These are phyloP conservation scores for Mylabris sibirica DNA, from an alignment of 2,888 invertebrate genomes.

Conservation along the genomic window DNA sequence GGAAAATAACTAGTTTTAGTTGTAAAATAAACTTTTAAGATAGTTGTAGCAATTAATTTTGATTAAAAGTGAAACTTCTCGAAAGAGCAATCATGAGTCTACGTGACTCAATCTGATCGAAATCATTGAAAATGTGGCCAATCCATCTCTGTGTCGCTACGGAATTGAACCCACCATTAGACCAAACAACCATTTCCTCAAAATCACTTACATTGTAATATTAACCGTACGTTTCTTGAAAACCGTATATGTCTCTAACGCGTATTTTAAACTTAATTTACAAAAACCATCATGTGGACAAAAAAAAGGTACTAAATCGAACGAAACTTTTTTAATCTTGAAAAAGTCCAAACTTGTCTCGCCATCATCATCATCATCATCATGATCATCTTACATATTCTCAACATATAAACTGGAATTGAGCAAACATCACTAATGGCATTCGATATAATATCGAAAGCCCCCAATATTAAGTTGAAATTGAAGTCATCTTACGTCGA, in stretches of 20 bases:
- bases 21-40: not conserved
- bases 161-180: conserved; percentile 5
- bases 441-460: conserved; percentile 25
- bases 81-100: conserved; percentile 8
- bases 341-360: conserved; percentile 10
- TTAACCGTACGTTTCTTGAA: not conserved
- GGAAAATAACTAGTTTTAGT: not conserved
- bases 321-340: conserved; percentile 30
- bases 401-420: conserved; percentile 26
- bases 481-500: conserved; percentile 32
- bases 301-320: not conserved
- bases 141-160: conserved; percentile 13
- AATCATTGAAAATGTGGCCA: conserved; percentile 9
- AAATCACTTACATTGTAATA: not conserved
- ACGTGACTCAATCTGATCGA: conserved; percentile 6
- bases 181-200: conserved; percentile 4
- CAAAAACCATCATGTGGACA: not conserved
- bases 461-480: conserved; percentile 33
- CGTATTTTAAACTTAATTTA: not conserved
- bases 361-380: not conserved
- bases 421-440: conserved; percentile 31
- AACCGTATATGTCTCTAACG: not conserved
- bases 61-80: conserved; percentile 11
- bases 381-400: conserved; percentile 21
- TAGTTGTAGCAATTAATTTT: conserved; percentile 1